Evolutionary conservation across 23 tunicate genomes (phyloP), one percentile per base, ranked within the genome.

Genomic region (Halocynthia roretzi): DNA sequence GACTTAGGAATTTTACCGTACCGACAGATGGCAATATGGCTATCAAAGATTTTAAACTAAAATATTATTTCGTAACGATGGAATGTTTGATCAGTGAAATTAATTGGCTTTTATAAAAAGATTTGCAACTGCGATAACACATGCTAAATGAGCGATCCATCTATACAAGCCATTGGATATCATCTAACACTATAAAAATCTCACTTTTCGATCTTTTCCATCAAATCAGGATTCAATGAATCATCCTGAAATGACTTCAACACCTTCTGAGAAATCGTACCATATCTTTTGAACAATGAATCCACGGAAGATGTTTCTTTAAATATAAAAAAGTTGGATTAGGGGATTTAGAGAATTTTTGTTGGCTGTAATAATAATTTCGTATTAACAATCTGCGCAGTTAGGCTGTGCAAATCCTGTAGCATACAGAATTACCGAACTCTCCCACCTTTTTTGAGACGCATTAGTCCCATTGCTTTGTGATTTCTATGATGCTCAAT

Each of bases 401-500:
- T 19, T 2, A 12, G 20, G 17, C 63, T 58, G 63, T 58, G 63
- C 63, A 2, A n/a, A n/a, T 4, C 63, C 1, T 58, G 17, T 2
- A 58, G 63, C 63, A 58, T 58, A 14, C 15, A 14, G 2, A 4
- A 15, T 58, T 14, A 58, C 17, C 17, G 17, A 14, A 14, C 63
- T n/a, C 11, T 49, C 18, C 12, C n/a, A 87, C 93, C 93, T 68
- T 82, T 51, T 70, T 82, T 83, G 62, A 78, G 83, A 19, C 81
- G 65, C 61, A 88, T 56, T 18, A 74, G 50, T 66, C 86, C 49
- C 75, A 88, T 53, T 9, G 95, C 87, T 20, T 66, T 78, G 68
- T 88, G 95, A 62, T 83, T 84, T n/a, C 52, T 67, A 19, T 83
- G 75, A 62, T 88, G 95, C 14, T 72, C 87, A 11, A 15, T 12